Percentiles rank a stretch among this genome's conserved stretches.
Evolutionary conservation across 2,113 vertebrate genomes (phyloP).

Genomic region (Raphicerus campestris): DNA sequence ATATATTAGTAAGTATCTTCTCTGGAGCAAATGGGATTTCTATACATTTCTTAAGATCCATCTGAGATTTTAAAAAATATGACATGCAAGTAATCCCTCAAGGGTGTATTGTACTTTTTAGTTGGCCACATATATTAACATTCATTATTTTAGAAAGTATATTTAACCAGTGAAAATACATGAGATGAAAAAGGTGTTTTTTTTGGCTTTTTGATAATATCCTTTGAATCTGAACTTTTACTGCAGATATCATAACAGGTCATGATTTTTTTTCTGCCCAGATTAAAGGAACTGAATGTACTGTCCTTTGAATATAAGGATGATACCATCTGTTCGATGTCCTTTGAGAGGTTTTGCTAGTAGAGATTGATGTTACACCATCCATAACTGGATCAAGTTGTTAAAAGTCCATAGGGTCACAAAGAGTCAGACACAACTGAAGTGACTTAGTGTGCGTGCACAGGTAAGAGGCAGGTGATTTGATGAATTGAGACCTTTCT

Average conservation of each 20-base stretch:
- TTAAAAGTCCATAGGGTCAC: background rate
- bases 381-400: background rate
- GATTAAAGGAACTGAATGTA: background rate
- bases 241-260: background rate
- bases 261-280: conserved; percentile 53
- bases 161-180: background rate
- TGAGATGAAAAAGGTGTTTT: background rate
- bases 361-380: background rate
- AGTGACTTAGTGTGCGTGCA: background rate
- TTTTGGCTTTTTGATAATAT: background rate
- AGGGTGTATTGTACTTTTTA: background rate
- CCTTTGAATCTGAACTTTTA: background rate
- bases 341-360: background rate
- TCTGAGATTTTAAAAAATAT: background rate
- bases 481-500: background rate
- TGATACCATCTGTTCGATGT: background rate
- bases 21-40: background rate
- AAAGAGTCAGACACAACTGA: background rate
- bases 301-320: background rate
- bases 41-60: background rate
- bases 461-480: background rate
- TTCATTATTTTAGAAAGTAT: background rate
- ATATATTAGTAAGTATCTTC: background rate
- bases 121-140: background rate
- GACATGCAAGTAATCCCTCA: background rate